Percentiles rank a stretch among this genome's conserved stretches.
phyloP scores from a whole-genome alignment of 2,888 invertebrate species.

The Orthosia cruda region DNA sequence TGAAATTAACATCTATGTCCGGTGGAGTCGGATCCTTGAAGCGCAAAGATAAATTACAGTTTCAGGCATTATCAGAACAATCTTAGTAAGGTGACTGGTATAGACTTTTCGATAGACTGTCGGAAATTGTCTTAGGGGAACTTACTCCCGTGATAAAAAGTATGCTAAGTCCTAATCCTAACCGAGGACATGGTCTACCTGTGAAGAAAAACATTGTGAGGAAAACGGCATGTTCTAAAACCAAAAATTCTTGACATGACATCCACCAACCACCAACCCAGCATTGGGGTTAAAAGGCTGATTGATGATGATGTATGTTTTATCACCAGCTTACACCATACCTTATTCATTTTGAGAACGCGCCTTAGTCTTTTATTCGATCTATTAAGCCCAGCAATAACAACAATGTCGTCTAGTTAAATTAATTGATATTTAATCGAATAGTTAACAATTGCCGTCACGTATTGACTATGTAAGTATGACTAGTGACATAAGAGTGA shows the following conservation, averaged over 20 bases:
- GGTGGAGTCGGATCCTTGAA: neutral
- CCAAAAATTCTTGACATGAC: too few species aligned
- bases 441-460: slow-evolving; percentile 23
- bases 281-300: too few species aligned
- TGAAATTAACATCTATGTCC: neutral
- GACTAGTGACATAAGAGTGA: neutral
- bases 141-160: too few species aligned
- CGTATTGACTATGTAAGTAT: neutral
- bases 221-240: too few species aligned
- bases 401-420: slow-evolving; percentile 8
- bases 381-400: slow-evolving; percentile 30
- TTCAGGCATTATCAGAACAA: neutral
- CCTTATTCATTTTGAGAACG: neutral
- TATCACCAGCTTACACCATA: too few species aligned
- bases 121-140: too few species aligned
- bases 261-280: too few species aligned
- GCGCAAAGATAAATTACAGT: neutral
- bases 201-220: too few species aligned
- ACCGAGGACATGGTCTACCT: too few species aligned
- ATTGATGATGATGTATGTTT: neutral
- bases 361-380: neutral
- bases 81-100: neutral
- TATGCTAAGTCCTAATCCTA: too few species aligned
- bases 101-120: too few species aligned
- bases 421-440: slow-evolving; percentile 28